Evolutionary conservation across 1,140 invertebrate genomes (phyloP).

Genomic region (Drosophila novamexicana): DNA sequence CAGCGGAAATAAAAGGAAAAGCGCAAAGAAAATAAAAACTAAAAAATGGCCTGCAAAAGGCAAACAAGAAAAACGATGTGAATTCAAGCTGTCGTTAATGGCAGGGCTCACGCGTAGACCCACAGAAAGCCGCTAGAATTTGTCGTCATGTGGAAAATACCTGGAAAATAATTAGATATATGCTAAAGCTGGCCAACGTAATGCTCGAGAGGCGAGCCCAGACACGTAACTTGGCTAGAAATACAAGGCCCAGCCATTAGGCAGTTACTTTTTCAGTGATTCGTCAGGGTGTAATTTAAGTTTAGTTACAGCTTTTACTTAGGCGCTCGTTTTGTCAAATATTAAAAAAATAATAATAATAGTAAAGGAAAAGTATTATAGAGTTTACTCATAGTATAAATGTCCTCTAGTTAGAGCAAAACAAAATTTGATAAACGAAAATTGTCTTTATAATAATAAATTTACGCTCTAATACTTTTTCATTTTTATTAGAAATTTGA

Average conservation of each 20-base stretch:
- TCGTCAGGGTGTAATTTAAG: background rate
- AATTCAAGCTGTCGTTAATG: constrained; percentile 73
- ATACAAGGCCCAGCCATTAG: background rate
- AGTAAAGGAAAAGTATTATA: too few species aligned
- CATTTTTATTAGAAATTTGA: too few species aligned
- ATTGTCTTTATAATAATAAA: too few species aligned
- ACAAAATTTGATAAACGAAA: too few species aligned
- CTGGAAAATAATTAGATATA: background rate
- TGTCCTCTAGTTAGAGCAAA: too few species aligned
- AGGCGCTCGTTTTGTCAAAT: too few species aligned
- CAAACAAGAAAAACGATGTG: constrained; percentile 34
- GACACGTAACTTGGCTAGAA: background rate
- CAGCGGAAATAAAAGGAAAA: constrained; percentile 43
- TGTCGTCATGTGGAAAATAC: background rate
- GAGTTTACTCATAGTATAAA: too few species aligned
- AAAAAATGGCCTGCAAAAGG: background rate
- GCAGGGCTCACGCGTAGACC: constrained; percentile 33
- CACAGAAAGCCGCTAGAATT: background rate
- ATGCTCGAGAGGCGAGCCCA: background rate
- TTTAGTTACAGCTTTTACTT: background rate
- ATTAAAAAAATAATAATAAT: too few species aligned
- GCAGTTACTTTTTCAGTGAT: constrained; percentile 1
- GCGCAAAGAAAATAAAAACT: constrained; percentile 14
- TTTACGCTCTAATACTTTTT: too few species aligned
- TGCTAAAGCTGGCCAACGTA: too few species aligned